Percentiles rank a stretch among this genome's conserved stretches.
phyloP scores from a whole-genome alignment of 1,140 invertebrate species.

The Fopius arisanus region DNA sequence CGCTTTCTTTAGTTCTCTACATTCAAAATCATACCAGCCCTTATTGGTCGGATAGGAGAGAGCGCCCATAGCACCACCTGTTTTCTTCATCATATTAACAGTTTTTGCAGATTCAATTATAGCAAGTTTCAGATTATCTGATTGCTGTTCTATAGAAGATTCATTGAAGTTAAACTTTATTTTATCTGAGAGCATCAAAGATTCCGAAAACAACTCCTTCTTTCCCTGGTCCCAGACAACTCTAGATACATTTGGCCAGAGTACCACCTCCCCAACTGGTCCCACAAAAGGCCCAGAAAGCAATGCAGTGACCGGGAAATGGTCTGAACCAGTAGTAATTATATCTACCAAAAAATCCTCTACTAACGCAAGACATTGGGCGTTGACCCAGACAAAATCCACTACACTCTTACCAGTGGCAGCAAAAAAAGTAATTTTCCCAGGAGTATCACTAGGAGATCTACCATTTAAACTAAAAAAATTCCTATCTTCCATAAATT shows the following conservation, averaged over 20 bases:
- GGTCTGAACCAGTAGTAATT: not conserved
- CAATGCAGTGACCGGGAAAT: not conserved
- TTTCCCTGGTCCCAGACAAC: not conserved
- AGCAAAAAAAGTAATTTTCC: not conserved
- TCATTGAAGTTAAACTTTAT: not conserved
- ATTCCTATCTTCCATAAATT: not conserved
- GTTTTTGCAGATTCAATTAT: not conserved
- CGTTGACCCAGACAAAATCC: not conserved
- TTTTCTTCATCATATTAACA: not conserved
- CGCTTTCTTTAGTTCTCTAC: not conserved
- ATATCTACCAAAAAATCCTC: not conserved
- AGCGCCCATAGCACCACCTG: not conserved
- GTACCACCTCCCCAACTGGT: too few species aligned
- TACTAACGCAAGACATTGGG: not conserved
- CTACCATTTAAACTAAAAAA: not conserved
- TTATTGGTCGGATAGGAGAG: not conserved
- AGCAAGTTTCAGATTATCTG: not conserved
- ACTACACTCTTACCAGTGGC: not conserved
- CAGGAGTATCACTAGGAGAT: not conserved
- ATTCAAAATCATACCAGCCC: not conserved
- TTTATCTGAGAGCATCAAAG: constrained; percentile 10
- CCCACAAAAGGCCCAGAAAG: too few species aligned
- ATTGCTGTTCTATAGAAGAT: not conserved
- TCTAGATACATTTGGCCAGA: not conserved
- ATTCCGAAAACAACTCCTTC: not conserved